Base-by-base conservation (phyloP, 2,113 vertebrate genomes). In the Oncorhynchus kisutch region DNA sequence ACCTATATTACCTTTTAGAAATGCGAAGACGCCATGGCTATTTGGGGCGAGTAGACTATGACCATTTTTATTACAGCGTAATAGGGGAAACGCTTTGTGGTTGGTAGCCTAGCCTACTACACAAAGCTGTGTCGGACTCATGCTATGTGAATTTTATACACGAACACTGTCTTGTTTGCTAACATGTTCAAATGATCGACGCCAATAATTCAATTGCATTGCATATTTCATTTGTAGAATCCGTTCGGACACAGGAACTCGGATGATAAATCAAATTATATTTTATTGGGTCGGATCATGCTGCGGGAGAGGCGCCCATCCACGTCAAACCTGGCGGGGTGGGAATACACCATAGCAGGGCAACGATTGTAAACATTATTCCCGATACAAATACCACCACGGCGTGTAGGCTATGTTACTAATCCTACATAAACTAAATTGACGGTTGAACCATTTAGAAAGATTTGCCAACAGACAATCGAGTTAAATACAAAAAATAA, bases 291-390 rank as follows among this genome's bases (percentile, higher is more conserved):
- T 82, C 82, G 54, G 57, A 65, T 49, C 74, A 78, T 48, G 80
- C 77, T 65, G 79, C 51, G 78, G 49, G 51, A 64, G 22, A 70
- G 62, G 84, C 87, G 87, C 81, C 51, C 39, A 73, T 82, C 70
- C 75, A 82, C 65, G 76, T 16, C 81, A 65, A 75, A 75, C 78
- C 79, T 77, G 84, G 75, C 91, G 88, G 90, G 78, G 76, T 70
- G 60, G 54, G 86, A 89, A 83, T 64, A 84, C 82, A n/a, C 73
- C 68, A 81, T 84, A 62, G 68, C 79, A 70, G 86, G 77, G 74
- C 51, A 71, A 45, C 12, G 74, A 60, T 48, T 16, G 13, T 12
- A 71, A 74, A 83, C 81, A 69, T 14, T 29, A 75, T 82, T 66
- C 66, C 16, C 49, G 0, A 24, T 16, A 45, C 29, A 49, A 45